Base-by-base conservation (phyloP, 1,140 invertebrate species). In the Polypedilum vanderplanki region DNA sequence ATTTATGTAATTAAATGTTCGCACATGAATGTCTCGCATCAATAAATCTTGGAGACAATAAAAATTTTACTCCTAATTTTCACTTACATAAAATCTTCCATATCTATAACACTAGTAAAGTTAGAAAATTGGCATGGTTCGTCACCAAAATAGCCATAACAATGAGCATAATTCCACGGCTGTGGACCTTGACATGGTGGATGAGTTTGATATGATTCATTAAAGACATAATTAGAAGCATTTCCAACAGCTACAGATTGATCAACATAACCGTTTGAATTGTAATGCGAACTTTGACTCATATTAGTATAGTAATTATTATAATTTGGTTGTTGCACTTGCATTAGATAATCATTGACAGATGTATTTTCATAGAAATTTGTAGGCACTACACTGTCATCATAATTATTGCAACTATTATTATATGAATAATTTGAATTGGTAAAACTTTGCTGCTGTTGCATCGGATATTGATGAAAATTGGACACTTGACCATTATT, bases 1-100 rank as follows among this genome's bases (percentile, higher is more conserved):
- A 7, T 75, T 15, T 10, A 75, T 20, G 24, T 65, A n/a, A 67
- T 12, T 20, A 74, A 65, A 73, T 74, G 57, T 76, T 33, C 24
- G 24, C 24, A 33, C 1, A 33, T 5, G 24, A 33, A 33, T 33
- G 24, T 33, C 24, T 33, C 5, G 24, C 24, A 33, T 33, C 24
- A 33, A 33, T 33, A 33, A 33, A 33, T 33, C 24, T 33, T 33
- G 24, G 24, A 33, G 24, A 33, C 24, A 33, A 33, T 33, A 33
- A 33, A 33, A 33, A 33, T 33, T 33, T 33, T 33, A 5, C 24
- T 33, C 2, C 24, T 33, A 33, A 33, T 33, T 33, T 33, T 33
- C 24, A 85, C 88, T 89, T 83, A 90, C 88, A 90, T 88, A 79
- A 90, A 89, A 81, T 90, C 88, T 79, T 90, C 88, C 74, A 90